phyloP scores from a whole-genome alignment of 2,888 invertebrate species.

The Zeuzera pyrina region DNA sequence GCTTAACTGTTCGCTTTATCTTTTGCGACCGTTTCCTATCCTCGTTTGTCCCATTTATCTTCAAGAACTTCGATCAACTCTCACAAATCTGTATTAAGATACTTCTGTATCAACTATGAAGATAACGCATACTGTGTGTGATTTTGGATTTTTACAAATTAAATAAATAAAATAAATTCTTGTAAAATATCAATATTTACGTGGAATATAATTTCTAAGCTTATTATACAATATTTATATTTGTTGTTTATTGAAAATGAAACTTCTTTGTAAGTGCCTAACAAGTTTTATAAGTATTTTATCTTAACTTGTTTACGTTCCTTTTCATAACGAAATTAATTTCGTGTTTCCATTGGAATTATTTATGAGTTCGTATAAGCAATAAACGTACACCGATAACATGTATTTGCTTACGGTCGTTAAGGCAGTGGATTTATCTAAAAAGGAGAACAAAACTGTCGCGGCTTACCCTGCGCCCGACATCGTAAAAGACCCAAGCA shows the following conservation, averaged over 20 bases:
- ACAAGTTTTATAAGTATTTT: not conserved
- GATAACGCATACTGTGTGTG: too few relatives aligned
- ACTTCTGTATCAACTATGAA: too few relatives aligned
- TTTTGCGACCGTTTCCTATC: slow-evolving; percentile 39
- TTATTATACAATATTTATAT: too few relatives aligned
- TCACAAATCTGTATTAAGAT: too few relatives aligned
- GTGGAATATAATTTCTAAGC: too few relatives aligned
- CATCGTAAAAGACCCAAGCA: slow-evolving; percentile 63
- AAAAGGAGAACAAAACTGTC: slow-evolving; percentile 69
- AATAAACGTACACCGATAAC: slow-evolving; percentile 68
- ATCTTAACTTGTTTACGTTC: slow-evolving; percentile 27
- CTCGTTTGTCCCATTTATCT: slow-evolving; percentile 41
- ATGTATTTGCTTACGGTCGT: slow-evolving; percentile 68
- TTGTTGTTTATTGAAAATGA: too few relatives aligned
- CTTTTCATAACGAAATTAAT: slow-evolving; percentile 63
- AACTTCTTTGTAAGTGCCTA: too few relatives aligned
- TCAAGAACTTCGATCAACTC: too few relatives aligned
- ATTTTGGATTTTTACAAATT: too few relatives aligned
- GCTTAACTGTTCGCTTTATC: slow-evolving; percentile 47
- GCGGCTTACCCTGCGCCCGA: slow-evolving; percentile 50
- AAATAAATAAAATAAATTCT: too few relatives aligned
- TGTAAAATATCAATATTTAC: too few relatives aligned
- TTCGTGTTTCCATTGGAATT: slow-evolving; percentile 59
- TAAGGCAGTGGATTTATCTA: slow-evolving; percentile 68
- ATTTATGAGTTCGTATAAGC: slow-evolving; percentile 68